These are phyloP conservation scores for Sarcophaga bullata DNA, from an alignment of 1,140 invertebrate genomes.

Conservation along the genomic window DNA sequence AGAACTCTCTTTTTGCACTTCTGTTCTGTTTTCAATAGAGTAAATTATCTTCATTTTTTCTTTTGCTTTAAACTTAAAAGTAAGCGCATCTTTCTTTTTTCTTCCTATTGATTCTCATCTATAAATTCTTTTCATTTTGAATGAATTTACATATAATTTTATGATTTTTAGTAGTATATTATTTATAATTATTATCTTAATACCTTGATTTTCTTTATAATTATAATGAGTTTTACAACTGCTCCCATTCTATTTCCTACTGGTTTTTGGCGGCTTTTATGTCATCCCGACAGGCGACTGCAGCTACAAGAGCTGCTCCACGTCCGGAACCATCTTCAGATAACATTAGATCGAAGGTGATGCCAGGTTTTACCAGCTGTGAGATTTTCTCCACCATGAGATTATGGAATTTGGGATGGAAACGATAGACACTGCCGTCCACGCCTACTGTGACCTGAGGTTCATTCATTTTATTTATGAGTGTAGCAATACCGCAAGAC, in stretches of 20 bases:
- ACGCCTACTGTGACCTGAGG: conserved; percentile 94
- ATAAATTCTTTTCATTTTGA: conserved; percentile 10
- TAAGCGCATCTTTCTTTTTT: conserved; percentile 22
- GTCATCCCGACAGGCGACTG: conserved; percentile 77
- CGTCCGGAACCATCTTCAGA: conserved; percentile 98
- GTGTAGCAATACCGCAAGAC: conserved; percentile 85
- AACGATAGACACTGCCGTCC: conserved; percentile 98
- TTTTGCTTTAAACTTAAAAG: conserved; percentile 10
- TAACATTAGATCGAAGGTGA: conserved; percentile 95
- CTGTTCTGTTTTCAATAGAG: too few relatives aligned
- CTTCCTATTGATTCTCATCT: background rate
- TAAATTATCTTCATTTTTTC: background rate
- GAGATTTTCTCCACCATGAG: conserved; percentile 95
- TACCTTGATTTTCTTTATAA: conserved; percentile 9
- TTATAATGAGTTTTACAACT: background rate
- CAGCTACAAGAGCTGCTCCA: conserved; percentile 96
- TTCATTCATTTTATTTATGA: conserved; percentile 90
- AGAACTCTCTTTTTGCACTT: background rate
- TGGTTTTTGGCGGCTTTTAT: conserved; percentile 28
- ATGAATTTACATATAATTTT: too few relatives aligned
- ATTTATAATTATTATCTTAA: conserved; percentile 29
- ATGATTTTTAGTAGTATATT: background rate
- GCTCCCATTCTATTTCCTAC: background rate
- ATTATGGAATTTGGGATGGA: conserved; percentile 98
- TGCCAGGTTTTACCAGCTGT: conserved; percentile 75